A percentile compares a stretch with the other conserved stretches of the same genome.
These are phyloP conservation scores for Apodemia hepburni DNA, from an alignment of 2,888 invertebrate species.

Conservation along the genomic window DNA sequence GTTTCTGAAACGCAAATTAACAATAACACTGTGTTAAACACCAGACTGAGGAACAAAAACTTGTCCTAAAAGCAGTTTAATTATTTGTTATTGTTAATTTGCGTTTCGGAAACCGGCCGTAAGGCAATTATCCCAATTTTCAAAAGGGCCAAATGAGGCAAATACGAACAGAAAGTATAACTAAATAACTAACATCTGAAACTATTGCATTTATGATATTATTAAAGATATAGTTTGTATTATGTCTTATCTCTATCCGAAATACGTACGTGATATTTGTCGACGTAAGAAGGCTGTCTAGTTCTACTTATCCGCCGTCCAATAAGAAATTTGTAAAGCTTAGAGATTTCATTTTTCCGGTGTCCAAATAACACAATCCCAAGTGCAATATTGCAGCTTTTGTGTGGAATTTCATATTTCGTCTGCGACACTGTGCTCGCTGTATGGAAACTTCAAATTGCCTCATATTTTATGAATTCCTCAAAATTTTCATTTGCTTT, in stretches of 20 bases:
- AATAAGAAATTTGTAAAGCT: conserved; percentile 31
- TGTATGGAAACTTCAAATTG: neutral
- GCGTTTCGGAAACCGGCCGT: too few species aligned
- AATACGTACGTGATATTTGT: neutral
- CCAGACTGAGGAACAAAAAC: too few species aligned
- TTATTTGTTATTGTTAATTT: too few species aligned
- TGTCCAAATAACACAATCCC: conserved; percentile 31
- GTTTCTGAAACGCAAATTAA: too few species aligned
- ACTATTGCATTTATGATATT: neutral
- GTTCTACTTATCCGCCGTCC: conserved; percentile 7
- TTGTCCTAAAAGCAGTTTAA: too few species aligned
- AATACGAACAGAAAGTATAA: too few species aligned
- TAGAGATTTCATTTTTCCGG: conserved; percentile 28
- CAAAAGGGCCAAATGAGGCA: too few species aligned
- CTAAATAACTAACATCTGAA: too few species aligned
- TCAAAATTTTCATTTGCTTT: neutral
- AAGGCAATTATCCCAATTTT: too few species aligned
- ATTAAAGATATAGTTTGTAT: neutral
- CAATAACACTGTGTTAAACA: too few species aligned
- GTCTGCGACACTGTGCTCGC: neutral
- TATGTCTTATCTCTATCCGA: neutral
- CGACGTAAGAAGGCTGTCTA: neutral
- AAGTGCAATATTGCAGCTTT: conserved; percentile 27
- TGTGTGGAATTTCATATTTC: conserved; percentile 21
- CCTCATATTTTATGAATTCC: conserved; percentile 3